Percentiles rank a stretch among this genome's conserved stretches.
Evolutionary conservation across 2,113 vertebrate species (phyloP).

Genomic region (Hippopotamus amphibius): DNA sequence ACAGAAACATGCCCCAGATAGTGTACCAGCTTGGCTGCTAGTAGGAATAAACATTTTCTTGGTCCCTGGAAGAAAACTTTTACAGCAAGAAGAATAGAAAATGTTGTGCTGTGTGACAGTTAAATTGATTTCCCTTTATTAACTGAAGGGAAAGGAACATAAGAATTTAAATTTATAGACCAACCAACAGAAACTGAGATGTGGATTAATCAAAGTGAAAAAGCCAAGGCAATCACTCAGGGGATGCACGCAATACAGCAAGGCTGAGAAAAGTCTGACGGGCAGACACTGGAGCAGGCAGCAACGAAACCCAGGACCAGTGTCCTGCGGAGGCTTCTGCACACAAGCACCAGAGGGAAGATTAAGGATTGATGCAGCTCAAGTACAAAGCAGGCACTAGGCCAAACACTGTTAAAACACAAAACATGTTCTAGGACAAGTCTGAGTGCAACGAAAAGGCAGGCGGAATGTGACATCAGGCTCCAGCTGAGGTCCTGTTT

Average conservation of each 20-base stretch:
- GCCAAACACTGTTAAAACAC: not conserved
- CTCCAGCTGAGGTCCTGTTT: not conserved
- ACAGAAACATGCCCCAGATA: not conserved
- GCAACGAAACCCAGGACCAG: not conserved
- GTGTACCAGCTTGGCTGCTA: not conserved
- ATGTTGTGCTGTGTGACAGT: not conserved
- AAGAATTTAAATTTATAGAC: slow-evolving; percentile 57
- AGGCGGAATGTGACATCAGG: not conserved
- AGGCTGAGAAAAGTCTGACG: not conserved
- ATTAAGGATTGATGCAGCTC: not conserved
- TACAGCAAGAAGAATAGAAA: slow-evolving; percentile 20
- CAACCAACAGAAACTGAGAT: slow-evolving; percentile 41
- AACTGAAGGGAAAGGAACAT: slow-evolving; percentile 26
- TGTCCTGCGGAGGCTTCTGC: too few relatives aligned
- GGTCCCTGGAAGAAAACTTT: not conserved
- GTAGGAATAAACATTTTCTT: not conserved
- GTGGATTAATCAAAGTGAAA: slow-evolving; percentile 59
- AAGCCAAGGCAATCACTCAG: not conserved
- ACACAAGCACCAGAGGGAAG: not conserved
- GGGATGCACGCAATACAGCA: not conserved
- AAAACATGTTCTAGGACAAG: slow-evolving; percentile 47
- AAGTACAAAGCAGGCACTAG: not conserved
- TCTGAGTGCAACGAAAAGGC: not conserved
- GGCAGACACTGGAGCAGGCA: not conserved
- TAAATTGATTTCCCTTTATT: slow-evolving; percentile 58